phyloP scores from a whole-genome alignment of 1,140 invertebrate genomes.

The Drosophila santomea region DNA sequence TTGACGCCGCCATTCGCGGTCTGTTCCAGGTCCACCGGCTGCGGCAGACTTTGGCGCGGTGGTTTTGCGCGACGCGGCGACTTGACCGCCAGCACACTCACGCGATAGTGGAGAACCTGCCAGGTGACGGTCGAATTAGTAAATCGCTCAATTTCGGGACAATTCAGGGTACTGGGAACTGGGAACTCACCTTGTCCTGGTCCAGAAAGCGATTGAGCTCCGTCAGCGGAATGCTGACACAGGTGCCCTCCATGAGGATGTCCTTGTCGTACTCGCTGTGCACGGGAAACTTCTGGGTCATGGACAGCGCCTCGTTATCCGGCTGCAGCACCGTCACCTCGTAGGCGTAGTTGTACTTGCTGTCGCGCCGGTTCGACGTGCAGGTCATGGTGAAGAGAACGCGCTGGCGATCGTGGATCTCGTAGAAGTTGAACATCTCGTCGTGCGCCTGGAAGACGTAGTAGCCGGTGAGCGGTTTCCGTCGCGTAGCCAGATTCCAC shows the following conservation, averaged over 20 bases:
- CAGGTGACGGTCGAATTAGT: not conserved
- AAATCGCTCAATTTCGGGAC: not conserved
- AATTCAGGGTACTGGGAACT: not conserved
- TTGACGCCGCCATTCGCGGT: conserved; percentile 61
- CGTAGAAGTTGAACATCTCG: conserved; percentile 84
- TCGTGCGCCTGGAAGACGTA: conserved; percentile 77
- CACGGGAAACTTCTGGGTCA: conserved; percentile 80
- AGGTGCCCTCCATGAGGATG: conserved; percentile 77
- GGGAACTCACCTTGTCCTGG: conserved; percentile 67
- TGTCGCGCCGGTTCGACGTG: conserved; percentile 74
- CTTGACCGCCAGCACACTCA: conserved; percentile 68
- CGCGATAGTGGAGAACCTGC: conserved; percentile 76
- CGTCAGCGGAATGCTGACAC: conserved; percentile 62
- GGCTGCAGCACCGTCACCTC: conserved; percentile 74
- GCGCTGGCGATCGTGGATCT: conserved; percentile 73
- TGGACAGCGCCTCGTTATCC: conserved; percentile 72
- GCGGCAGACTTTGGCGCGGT: conserved; percentile 43
- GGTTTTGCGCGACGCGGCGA: conserved; percentile 64
- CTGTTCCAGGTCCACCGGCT: conserved; percentile 60
- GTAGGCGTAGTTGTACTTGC: conserved; percentile 78
- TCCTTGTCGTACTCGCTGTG: conserved; percentile 82
- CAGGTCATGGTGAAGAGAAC: conserved; percentile 82
- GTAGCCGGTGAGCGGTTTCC: conserved; percentile 75
- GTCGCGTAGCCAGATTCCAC: conserved; percentile 70
- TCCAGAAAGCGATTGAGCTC: conserved; percentile 75